Evolutionary conservation across 2,797 vertebrate genomes (phyloP), one percentile per base, ranked within the genome.

Genomic region (Halcyon smyrnensis): DNA sequence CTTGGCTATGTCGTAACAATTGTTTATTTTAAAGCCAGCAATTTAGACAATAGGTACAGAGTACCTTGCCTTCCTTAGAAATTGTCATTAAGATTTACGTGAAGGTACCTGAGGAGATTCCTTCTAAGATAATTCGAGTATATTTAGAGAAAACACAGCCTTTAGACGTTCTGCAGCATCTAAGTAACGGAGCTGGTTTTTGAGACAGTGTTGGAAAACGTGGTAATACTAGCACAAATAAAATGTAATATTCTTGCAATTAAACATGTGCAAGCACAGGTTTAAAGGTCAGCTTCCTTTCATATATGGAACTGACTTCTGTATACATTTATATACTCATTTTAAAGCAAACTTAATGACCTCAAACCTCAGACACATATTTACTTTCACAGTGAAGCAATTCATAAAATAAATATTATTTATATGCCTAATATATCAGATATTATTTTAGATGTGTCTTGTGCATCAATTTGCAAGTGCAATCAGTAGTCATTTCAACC

Each of bases 341-440:
- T 92, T 92, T 73, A 84, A 92, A 81, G 13, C 12, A 81, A 90
- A 67, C 19, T 46, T 8, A 62, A 46, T 93, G 73, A 93, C 41
- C 36, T 91, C 71, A 80, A 89, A 76, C 65, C 13, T 36, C 43
- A 85, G 43, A 5, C 45, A 51, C 8, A 15, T 93, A 51, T 28
- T 85, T 93, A 85, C 25, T 7, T 91, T 90, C 39, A 82, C 41
- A 32, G 78, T 78, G 12, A 90, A 86, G 11, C 71, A 23, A 65
- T 91, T 82, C 32, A 64, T 86, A 87, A 93, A 92, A 70, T 25
- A 90, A 90, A 67, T 6, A 28, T 77, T 91, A 59, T 86, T 85
- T 67, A 30, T 67, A 37, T 77, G 12, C 5, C 14, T 30, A 70
- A 37, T 27, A 74, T 60, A 45, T 16, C 45, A 54, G 21, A 15